Evolutionary conservation across 2,113 vertebrate genomes (phyloP).

Genomic region (Saguinus midas): DNA sequence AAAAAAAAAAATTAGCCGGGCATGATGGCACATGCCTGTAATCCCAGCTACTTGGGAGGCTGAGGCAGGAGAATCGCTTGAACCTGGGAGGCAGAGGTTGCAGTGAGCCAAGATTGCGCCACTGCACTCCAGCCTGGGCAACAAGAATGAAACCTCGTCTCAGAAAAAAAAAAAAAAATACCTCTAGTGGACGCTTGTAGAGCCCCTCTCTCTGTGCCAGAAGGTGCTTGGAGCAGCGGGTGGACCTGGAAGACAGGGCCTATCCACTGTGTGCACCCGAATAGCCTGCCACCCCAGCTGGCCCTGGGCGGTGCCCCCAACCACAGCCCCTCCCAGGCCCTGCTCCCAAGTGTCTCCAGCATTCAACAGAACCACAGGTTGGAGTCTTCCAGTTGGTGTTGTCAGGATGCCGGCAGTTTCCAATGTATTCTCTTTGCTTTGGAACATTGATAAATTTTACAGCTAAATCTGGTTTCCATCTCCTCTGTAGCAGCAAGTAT

Average conservation of each 20-base stretch:
- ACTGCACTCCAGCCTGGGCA: no score
- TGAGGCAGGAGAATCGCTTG: no score
- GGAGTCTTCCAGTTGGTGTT: rapidly evolving
- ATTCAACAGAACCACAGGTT: not conserved
- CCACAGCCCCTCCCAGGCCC: not conserved
- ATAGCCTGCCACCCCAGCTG: not conserved
- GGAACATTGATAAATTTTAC: not conserved
- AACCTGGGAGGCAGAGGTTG: no score
- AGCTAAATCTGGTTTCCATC: conserved; percentile 51
- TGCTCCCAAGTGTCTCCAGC: rapidly evolving
- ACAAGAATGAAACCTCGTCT: no score
- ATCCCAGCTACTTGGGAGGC: no score
- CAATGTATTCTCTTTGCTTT: not conserved
- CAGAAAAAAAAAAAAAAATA: no score
- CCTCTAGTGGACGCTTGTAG: not conserved
- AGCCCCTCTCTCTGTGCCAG: not conserved
- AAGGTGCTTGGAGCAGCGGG: rapidly evolving
- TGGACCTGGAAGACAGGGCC: not conserved
- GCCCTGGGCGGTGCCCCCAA: not conserved
- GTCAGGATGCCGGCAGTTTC: not conserved
- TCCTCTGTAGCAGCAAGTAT: conserved; percentile 17
- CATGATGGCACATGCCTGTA: no score
- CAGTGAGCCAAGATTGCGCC: no score
- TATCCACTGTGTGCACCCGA: rapidly evolving
- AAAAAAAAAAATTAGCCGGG: no score